Evolutionary conservation across 2,797 vertebrate genomes (phyloP).

Genomic region (Halcyon leucocephala): DNA sequence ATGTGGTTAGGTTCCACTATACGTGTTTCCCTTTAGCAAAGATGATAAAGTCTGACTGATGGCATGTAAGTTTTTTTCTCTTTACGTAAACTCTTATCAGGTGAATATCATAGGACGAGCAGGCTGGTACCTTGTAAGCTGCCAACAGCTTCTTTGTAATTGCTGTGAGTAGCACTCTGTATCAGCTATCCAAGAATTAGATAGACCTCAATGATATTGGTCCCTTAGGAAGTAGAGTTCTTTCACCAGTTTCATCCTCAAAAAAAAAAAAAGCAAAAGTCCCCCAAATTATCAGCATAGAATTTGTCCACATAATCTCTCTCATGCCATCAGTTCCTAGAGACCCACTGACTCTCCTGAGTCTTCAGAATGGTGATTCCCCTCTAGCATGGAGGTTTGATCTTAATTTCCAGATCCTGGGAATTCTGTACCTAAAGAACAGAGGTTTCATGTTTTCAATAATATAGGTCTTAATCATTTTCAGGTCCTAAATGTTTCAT

Average conservation of each 20-base stretch:
- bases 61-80: neutral
- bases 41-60: neutral
- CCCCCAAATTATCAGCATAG: neutral
- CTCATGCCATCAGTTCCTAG: neutral
- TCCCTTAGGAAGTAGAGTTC: neutral
- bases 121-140: neutral
- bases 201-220: neutral
- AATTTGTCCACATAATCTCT: neutral
- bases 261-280: neutral
- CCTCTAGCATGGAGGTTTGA: neutral
- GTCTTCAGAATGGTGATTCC: neutral
- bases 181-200: neutral
- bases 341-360: neutral
- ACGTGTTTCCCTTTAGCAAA: neutral
- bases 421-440: neutral
- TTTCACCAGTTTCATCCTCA: neutral
- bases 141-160: neutral
- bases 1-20: neutral
- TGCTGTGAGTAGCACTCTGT: neutral
- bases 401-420: neutral
- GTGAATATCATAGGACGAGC: neutral
- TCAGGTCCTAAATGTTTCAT: neutral
- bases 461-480: neutral
- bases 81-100: neutral
- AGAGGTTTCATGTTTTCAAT: neutral